phyloP scores from a whole-genome alignment of 2,113 vertebrate genomes.

The Leucopsar rothschildi region DNA sequence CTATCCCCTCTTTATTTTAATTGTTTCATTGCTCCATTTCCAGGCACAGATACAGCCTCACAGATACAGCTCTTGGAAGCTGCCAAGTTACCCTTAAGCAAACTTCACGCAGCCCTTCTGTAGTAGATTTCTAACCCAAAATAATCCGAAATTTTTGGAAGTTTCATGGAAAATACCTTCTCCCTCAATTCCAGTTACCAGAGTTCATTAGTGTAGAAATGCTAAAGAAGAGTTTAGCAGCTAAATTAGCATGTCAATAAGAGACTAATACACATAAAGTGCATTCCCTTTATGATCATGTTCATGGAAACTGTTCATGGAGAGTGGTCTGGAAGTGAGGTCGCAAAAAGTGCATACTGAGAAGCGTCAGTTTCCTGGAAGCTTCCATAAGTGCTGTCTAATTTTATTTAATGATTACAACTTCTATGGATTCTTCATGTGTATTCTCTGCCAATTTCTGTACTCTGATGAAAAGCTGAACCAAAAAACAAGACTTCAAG shows the following conservation, averaged over 20 bases:
- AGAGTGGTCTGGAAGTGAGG: not conserved
- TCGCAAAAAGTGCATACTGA: not conserved
- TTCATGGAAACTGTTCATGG: not conserved
- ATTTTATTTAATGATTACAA: not conserved
- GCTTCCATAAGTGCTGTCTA: not conserved
- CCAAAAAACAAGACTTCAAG: not conserved
- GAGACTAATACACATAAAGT: not conserved
- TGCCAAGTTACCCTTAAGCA: not conserved
- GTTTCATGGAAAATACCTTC: not conserved
- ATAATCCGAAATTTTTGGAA: not conserved
- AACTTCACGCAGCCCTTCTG: not conserved
- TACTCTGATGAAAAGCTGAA: not conserved
- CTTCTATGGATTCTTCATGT: not conserved
- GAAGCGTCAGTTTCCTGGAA: not conserved
- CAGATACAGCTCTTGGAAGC: not conserved
- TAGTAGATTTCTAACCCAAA: not conserved
- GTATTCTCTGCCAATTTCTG: not conserved
- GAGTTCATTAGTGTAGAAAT: not conserved
- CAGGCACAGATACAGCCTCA: not conserved
- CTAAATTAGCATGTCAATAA: not conserved
- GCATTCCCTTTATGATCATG: not conserved
- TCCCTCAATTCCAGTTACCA: not conserved
- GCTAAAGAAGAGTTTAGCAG: not conserved
- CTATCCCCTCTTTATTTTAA: not conserved
- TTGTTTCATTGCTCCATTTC: not conserved